phyloP scores from a whole-genome alignment of 1,140 invertebrate species.

The Mactra quadrangularis region DNA sequence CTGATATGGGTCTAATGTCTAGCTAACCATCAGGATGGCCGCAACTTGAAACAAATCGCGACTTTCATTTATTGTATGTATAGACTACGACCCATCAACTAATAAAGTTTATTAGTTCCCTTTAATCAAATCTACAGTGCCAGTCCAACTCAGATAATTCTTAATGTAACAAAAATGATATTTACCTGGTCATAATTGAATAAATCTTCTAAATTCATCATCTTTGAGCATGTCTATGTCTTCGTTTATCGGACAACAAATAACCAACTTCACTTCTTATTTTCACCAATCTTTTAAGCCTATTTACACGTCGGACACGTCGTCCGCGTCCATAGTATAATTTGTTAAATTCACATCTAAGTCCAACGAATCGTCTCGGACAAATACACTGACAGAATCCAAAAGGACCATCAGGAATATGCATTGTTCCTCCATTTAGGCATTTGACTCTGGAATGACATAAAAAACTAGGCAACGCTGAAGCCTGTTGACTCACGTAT shows the following conservation, averaged over 20 bases:
- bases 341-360: conserved; percentile 43
- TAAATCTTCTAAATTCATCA: too few relatives aligned
- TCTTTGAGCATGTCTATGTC: neutral
- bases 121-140: too few relatives aligned
- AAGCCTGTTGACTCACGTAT: too few relatives aligned
- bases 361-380: conserved; percentile 22
- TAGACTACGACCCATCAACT: too few relatives aligned
- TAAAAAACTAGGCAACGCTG: neutral
- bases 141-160: too few relatives aligned
- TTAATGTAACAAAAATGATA: too few relatives aligned
- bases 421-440: conserved; percentile 36
- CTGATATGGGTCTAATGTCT: too few relatives aligned
- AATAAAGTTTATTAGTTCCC: too few relatives aligned
- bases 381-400: conserved; percentile 45
- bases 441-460: conserved; percentile 33
- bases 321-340: neutral
- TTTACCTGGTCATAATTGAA: too few relatives aligned
- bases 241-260: conserved; percentile 16
- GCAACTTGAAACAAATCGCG: too few relatives aligned
- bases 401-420: conserved; percentile 37
- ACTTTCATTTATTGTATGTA: too few relatives aligned
- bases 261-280: conserved; percentile 35
- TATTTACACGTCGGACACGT: neutral
- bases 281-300: conserved; percentile 41
- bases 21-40: too few relatives aligned